Base-by-base conservation (phyloP, 2,797 vertebrate species). In the Varecia variegata region DNA sequence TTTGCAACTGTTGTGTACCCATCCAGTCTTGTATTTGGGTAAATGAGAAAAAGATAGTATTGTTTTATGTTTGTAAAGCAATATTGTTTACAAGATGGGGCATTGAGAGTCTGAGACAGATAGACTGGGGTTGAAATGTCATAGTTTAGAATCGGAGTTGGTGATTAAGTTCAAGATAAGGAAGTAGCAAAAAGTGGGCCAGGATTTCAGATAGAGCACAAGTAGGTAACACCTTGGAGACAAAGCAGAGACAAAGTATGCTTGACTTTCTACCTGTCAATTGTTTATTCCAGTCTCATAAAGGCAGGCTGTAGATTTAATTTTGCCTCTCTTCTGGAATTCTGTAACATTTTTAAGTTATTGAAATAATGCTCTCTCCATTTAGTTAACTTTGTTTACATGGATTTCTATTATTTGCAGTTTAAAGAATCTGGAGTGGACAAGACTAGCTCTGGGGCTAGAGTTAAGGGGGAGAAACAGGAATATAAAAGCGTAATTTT, bases 1-100 rank as follows among this genome's bases (percentile, higher is more conserved):
- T 47, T 70, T 38, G 4, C 7, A 54, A 11, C 0, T 20, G 3
- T 10, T 38, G 3, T 18, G 14, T 7, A n/a, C 18, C 18, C 65
- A 13, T 20, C 13, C 35, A 73, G 7, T 70, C n/a, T 56, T 38
- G 14, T 27, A 27, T 67, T 74, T 71, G 52, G 0, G 25, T 20
- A 35, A 52, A 4, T 38, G 17, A 70, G 60, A 27, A 65, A 86
- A 12, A 10, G 5, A 67, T 15, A 40, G 47, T 18, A 12, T n/a
- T 10, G 52, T 8, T 45, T 52, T 77, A 27, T 14, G 7, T 8
- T 56, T 56, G 17, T 10, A 56, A 56, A 56, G 23, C 21, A 23
- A 56, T 56, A 56, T 56, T 56, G 54, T 10, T 56, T 56, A 56
- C 2, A 1, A 17, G 14, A 27, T 38, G 32, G 25, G 18, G 5